Conservation (phyloP, 2,888 invertebrate genomes). For the Pteria penguin region DNA sequence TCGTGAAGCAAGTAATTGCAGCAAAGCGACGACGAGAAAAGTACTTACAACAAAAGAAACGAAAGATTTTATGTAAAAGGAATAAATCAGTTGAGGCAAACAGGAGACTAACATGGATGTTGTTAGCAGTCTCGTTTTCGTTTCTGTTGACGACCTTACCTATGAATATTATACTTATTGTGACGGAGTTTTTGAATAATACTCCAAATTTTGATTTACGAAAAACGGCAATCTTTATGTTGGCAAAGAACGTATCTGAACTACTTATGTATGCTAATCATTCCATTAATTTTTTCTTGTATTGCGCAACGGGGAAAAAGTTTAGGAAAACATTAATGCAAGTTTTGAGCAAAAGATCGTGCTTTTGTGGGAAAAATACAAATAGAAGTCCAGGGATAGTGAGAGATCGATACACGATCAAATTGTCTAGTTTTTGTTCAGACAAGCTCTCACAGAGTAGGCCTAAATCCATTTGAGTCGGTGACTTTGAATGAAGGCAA, state of each 20-base stretch:
- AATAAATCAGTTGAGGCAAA: conserved; percentile 57
- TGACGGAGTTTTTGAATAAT: conserved; percentile 53
- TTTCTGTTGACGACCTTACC: conserved; percentile 76
- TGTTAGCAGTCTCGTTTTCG: conserved; percentile 76
- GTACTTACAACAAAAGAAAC: conserved; percentile 39
- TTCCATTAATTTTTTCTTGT: conserved; percentile 74
- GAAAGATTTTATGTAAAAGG: conserved; percentile 19
- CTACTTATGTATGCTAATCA: conserved; percentile 77
- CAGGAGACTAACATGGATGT: conserved; percentile 74
- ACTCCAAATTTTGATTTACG: conserved; percentile 35
- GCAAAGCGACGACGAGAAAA: conserved; percentile 54
- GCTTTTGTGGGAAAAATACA: background rate
- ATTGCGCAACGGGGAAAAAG: conserved; percentile 70
- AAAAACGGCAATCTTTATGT: conserved; percentile 54
- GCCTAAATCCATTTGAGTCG: no score
- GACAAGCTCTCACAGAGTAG: no score
- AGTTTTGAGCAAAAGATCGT: conserved; percentile 26
- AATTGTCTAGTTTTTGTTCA: background rate
- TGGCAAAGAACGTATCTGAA: conserved; percentile 70
- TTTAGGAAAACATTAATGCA: conserved; percentile 52
- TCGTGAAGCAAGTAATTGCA: conserved; percentile 72
- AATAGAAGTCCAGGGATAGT: background rate
- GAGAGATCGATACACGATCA: background rate
- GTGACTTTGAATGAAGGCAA: no score
- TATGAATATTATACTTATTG: conserved; percentile 70